Conservation (phyloP, 2,797 vertebrate genomes). For the Syngnathus rostellatus region DNA sequence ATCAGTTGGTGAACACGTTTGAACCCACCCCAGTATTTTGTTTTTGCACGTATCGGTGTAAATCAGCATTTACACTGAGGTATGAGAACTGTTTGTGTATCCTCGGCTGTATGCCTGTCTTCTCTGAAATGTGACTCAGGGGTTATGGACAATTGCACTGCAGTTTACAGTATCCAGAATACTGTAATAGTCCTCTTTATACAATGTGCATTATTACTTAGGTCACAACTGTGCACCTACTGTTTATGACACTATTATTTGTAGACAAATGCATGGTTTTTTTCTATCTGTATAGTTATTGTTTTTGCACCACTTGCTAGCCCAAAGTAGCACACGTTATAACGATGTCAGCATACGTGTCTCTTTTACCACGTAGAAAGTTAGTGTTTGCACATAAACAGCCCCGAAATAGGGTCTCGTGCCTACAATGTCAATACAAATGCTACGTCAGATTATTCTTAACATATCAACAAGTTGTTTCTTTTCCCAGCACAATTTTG, state of each 20-base stretch:
- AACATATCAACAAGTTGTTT: slow-evolving; percentile 31
- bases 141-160: slow-evolving; percentile 83
- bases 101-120: slow-evolving; percentile 67
- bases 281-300: slow-evolving; percentile 38
- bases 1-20: neutral
- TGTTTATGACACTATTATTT: slow-evolving; percentile 68
- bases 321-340: slow-evolving; percentile 63
- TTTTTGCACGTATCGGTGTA: slow-evolving; percentile 27
- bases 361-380: slow-evolving; percentile 24
- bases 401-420: slow-evolving; percentile 47
- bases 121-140: slow-evolving; percentile 95
- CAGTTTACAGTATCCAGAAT: slow-evolving; percentile 77
- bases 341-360: slow-evolving; percentile 57
- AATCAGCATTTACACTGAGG: slow-evolving; percentile 45
- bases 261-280: slow-evolving; percentile 62
- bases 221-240: slow-evolving; percentile 65
- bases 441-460: slow-evolving; percentile 36
- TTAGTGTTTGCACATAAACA: slow-evolving; percentile 40
- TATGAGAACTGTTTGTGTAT: slow-evolving; percentile 37
- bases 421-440: slow-evolving; percentile 61
- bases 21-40: neutral
- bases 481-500: slow-evolving; percentile 47
- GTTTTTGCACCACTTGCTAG: slow-evolving; percentile 64
- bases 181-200: slow-evolving; percentile 66
- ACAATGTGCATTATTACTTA: slow-evolving; percentile 66